Conservation (phyloP, 2,113 vertebrate genomes). For the Chamaetylas fuelleborni region DNA sequence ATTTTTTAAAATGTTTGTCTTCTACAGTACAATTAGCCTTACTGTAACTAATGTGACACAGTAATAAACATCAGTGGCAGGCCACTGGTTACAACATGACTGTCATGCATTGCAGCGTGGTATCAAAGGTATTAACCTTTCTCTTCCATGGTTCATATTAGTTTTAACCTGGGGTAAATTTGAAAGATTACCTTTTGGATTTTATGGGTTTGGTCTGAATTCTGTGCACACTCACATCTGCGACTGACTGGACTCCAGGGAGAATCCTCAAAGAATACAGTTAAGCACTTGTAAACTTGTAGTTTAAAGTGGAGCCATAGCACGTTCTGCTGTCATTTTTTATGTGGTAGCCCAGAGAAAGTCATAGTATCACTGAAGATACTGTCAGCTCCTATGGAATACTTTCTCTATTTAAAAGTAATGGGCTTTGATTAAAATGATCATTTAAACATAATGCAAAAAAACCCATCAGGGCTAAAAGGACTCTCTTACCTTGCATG, state of each 20-base stretch:
- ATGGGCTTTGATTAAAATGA: neutral
- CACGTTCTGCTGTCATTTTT: neutral
- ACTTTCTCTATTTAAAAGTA: neutral
- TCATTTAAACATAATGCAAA: neutral
- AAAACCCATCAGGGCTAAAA: neutral
- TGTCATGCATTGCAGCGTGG: slow-evolving; percentile 68
- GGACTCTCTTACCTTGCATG: neutral
- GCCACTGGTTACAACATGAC: slow-evolving; percentile 78
- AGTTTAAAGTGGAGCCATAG: neutral
- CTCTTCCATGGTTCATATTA: slow-evolving; percentile 47
- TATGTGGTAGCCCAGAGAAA: neutral
- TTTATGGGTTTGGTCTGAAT: neutral
- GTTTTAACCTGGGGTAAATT: slow-evolving; percentile 41
- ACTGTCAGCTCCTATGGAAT: neutral
- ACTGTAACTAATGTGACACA: slow-evolving; percentile 77
- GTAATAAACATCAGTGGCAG: slow-evolving; percentile 81
- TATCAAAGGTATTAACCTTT: slow-evolving; percentile 65
- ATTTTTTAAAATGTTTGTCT: slow-evolving; percentile 75
- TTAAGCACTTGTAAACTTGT: neutral
- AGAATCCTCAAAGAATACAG: neutral
- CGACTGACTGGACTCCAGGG: neutral
- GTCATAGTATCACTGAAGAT: neutral
- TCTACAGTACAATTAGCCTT: slow-evolving; percentile 78
- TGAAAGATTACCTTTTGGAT: neutral
- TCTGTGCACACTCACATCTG: neutral